Conservation (phyloP, 2,113 vertebrate species). For the Illadopsis cleaveri region DNA sequence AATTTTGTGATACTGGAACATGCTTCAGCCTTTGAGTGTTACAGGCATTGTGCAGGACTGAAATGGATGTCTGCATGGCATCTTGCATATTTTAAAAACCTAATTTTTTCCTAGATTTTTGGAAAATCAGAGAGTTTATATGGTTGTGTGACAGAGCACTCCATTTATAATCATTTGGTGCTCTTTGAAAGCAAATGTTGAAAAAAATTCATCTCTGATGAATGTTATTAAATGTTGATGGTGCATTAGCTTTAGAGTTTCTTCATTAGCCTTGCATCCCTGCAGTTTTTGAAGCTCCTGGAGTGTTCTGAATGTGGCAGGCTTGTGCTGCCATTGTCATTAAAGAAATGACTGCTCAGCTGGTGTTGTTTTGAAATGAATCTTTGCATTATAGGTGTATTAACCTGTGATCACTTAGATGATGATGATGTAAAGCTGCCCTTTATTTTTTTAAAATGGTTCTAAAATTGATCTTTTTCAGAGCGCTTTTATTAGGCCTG, state of each 20-base stretch:
- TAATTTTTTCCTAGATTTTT: background rate
- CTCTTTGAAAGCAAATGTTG: conserved; percentile 7
- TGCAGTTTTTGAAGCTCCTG: background rate
- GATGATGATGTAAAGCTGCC: background rate
- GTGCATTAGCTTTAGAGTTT: conserved; percentile 10
- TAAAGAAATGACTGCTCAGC: background rate
- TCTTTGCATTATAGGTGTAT: background rate
- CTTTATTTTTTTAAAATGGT: background rate
- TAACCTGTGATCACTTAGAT: background rate
- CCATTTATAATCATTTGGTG: background rate
- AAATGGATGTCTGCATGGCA: background rate
- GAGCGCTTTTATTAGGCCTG: conserved; percentile 92
- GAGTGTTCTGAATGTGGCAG: background rate
- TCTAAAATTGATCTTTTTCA: conserved; percentile 68
- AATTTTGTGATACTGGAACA: background rate
- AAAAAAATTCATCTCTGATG: background rate
- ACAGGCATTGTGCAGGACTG: background rate
- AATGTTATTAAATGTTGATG: conserved; percentile 24
- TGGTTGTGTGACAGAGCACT: background rate
- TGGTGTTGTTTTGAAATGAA: background rate
- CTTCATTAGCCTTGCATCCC: background rate
- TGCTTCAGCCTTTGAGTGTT: background rate
- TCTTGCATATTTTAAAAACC: background rate
- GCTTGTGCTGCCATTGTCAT: background rate
- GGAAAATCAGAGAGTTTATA: background rate